These are phyloP conservation scores for Drosophila kanapiae DNA, from an alignment of 1,140 invertebrate species.

Conservation along the genomic window DNA sequence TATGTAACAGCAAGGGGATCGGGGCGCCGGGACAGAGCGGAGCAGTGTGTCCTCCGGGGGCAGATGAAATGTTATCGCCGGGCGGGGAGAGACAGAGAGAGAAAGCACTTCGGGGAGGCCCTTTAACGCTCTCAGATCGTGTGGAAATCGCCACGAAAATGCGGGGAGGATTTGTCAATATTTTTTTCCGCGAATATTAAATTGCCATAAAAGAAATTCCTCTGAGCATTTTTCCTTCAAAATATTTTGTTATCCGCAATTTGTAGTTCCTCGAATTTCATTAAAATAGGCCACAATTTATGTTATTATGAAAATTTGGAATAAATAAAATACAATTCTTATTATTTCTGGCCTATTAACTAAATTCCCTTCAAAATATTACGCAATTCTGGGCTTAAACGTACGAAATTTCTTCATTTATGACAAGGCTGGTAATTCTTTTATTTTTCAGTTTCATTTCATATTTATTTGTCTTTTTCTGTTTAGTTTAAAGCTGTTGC, in stretches of 20 bases:
- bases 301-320: too few species aligned
- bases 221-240: neutral
- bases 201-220: constrained; percentile 15
- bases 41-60: constrained; percentile 22
- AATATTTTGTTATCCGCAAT: neutral
- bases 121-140: constrained; percentile 36
- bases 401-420: too few species aligned
- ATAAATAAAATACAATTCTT: neutral
- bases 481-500: neutral
- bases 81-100: neutral
- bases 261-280: constrained; percentile 2
- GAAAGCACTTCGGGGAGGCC: constrained; percentile 34
- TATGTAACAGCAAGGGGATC: constrained; percentile 34
- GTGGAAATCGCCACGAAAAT: constrained; percentile 36
- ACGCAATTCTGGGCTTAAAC: neutral
- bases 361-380: neutral
- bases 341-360: neutral
- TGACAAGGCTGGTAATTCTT: too few species aligned
- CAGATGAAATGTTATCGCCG: constrained; percentile 37
- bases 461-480: neutral
- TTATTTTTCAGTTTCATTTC: too few species aligned
- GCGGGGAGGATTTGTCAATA: constrained; percentile 31
- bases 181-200: constrained; percentile 26
- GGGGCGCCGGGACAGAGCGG: neutral
- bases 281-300: neutral